A percentile compares a stretch with the other conserved stretches of the same genome.
phyloP scores from a whole-genome alignment of 1,140 invertebrate genomes.

The Panonychus citri region DNA sequence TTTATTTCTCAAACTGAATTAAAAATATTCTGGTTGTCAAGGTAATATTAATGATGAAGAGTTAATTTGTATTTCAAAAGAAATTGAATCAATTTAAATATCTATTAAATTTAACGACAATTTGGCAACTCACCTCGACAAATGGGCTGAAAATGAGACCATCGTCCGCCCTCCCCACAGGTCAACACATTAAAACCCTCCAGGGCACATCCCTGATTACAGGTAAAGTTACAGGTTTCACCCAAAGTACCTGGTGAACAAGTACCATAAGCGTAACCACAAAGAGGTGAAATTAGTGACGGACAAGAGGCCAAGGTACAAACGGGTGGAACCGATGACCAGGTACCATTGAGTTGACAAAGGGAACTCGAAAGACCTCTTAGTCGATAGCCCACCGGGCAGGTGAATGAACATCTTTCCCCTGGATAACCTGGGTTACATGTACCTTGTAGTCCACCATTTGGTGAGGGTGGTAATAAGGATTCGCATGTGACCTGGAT shows the following conservation, averaged over 20 bases:
- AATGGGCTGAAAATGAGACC: constrained; percentile 2
- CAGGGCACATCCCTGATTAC: constrained; percentile 2
- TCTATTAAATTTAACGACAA: too few species aligned
- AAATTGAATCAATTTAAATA: too few species aligned
- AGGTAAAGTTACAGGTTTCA: constrained; percentile 4
- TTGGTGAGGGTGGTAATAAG: constrained; percentile 1
- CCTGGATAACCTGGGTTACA: constrained; percentile 7
- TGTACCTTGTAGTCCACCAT: constrained; percentile 6
- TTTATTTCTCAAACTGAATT: too few species aligned
- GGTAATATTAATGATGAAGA: too few species aligned
- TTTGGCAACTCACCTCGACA: neutral
- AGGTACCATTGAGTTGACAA: constrained; percentile 26
- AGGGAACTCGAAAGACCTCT: constrained; percentile 17
- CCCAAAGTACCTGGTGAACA: constrained; percentile 5
- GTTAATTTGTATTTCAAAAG: too few species aligned
- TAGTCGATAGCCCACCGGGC: constrained; percentile 4
- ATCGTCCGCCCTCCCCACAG: constrained; percentile 5
- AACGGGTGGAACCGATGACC: constrained; percentile 17
- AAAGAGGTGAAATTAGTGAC: neutral
- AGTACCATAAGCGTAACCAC: constrained; percentile 2
- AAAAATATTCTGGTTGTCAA: too few species aligned
- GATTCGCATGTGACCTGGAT: neutral
- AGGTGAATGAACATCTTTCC: constrained; percentile 4
- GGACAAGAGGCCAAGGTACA: constrained; percentile 2
- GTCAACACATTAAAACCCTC: neutral